Evolutionary conservation across 1,140 invertebrate genomes (phyloP), one percentile per base, ranked within the genome.

Genomic region (Stegodyphus mimosarum): DNA sequence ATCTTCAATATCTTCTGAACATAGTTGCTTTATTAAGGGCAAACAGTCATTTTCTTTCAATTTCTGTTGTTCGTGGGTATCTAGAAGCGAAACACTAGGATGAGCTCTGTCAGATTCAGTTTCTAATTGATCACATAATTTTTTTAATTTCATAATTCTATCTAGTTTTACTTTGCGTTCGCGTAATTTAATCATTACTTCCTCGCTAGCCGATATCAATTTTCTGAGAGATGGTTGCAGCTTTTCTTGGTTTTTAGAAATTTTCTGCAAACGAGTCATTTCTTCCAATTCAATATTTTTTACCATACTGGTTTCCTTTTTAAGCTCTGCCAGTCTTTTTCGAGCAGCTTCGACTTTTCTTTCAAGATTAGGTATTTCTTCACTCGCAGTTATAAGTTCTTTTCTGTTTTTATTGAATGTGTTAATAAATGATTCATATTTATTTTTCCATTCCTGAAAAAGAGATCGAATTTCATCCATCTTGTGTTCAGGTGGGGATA

Each of bases 401-500:
- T 50, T 76, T 33, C 50, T 84, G 11, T 55, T 84, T 60, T 84
- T 84, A 5, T 53, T 50, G 17, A 72, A 72, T 50, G 55, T 15
- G 10, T 75, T 15, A 3, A 69, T 18, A 51, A 75, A 84, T 13
- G 17, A 33, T 18, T 84, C 72, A 10, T 84, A 70, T 10, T 84
- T 84, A 5, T 4, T 18, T 11, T 84, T 84, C 81, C 81, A 84
- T 9, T 84, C 81, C 0, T 69, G 15, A 49, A 84, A 84, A 4
- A 75, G 9, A 1, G 10, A 50, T n/a, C 81, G 63, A 11, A 84
- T 84, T 17, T 84, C 72, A 3, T 84, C 81, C 64, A 84, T 84
- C 49, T 18, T 84, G 52, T 84, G 81, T 13, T 84, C 81, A 0
- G 81, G 81, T 0, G 81, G 81, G 1, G 81, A 84, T 33, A 84